phyloP scores from a whole-genome alignment of 2,113 vertebrate species.

The Scopus umbretta region DNA sequence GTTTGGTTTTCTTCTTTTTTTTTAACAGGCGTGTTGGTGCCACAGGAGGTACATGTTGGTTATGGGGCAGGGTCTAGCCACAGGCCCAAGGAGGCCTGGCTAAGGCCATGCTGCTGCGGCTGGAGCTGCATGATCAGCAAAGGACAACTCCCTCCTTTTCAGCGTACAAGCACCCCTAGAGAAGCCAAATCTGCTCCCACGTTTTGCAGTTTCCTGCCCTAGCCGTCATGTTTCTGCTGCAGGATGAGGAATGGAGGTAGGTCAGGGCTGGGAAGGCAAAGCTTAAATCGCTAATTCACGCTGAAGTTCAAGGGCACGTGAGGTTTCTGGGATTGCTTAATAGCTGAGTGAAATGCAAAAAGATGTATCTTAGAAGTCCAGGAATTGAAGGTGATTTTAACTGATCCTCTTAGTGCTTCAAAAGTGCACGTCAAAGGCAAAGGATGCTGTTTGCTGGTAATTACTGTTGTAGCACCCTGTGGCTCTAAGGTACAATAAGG shows the following conservation, averaged over 20 bases:
- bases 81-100: background rate
- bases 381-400: background rate
- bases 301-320: background rate
- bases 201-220: background rate
- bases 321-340: background rate
- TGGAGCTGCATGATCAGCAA: background rate
- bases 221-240: background rate
- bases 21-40: background rate
- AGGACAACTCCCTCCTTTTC: background rate
- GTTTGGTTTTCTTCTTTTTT: background rate
- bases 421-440: background rate
- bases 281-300: background rate
- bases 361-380: background rate
- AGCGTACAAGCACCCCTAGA: background rate
- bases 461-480: background rate
- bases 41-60: rapidly evolving
- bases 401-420: background rate
- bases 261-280: background rate
- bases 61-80: background rate
- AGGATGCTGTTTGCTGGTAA: background rate
- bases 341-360: background rate
- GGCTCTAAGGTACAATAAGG: background rate
- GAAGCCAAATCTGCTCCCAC: background rate
- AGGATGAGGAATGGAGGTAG: background rate
- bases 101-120: rapidly evolving